These are phyloP conservation scores for Archegozetes longisetosus DNA, from an alignment of 1,140 invertebrate species.

Conservation along the genomic window DNA sequence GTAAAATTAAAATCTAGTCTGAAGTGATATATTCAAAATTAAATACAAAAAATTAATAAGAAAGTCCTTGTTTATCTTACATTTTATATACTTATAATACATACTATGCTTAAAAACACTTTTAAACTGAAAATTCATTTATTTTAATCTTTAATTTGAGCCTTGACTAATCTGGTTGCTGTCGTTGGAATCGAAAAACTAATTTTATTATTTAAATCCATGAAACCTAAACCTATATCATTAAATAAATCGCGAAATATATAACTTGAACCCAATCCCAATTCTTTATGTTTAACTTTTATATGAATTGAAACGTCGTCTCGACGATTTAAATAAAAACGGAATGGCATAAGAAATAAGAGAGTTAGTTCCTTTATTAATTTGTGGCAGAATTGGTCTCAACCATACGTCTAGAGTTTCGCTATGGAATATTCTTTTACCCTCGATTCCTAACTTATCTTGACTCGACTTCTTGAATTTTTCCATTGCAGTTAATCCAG, in stretches of 20 bases:
- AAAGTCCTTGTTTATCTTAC: too few relatives aligned
- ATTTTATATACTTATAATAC: not conserved
- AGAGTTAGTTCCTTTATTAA: not conserved
- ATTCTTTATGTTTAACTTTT: not conserved
- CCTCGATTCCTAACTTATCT: conserved; percentile 30
- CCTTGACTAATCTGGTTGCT: too few relatives aligned
- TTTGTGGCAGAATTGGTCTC: not conserved
- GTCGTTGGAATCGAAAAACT: not conserved
- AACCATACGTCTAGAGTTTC: conserved; percentile 5
- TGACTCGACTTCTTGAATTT: too few relatives aligned
- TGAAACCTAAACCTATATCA: not conserved
- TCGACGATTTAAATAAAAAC: conserved; percentile 63
- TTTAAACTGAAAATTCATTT: not conserved
- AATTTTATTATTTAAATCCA: not conserved
- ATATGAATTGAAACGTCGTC: conserved; percentile 29
- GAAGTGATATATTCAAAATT: not conserved
- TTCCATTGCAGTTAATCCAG: too few relatives aligned
- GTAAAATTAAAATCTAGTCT: too few relatives aligned
- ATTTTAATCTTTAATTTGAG: not conserved
- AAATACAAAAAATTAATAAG: not conserved
- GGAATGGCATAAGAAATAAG: conserved; percentile 75
- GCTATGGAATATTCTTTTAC: conserved; percentile 26
- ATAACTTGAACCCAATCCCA: not conserved
- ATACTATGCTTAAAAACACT: not conserved
- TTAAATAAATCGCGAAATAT: not conserved